Conservation (phyloP, 37 sponge, comb jelly and placozoan genomes). For the Amphimedon queenslandica region DNA sequence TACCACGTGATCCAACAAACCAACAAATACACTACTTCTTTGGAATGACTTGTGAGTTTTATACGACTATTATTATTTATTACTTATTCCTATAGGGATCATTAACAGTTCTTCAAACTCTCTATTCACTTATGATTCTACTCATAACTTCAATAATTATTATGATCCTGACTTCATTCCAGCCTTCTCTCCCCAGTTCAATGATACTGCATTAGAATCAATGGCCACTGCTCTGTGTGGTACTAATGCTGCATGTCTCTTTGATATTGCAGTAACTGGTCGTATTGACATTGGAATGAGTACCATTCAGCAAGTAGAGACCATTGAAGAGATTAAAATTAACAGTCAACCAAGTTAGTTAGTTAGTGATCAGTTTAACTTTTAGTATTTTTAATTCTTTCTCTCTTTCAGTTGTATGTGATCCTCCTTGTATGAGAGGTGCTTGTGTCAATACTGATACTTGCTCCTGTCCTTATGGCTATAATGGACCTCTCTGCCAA, state of each 20-base stretch:
- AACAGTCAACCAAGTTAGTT: not conserved
- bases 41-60: conserved; percentile 18
- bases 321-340: not conserved
- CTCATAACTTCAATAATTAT: not conserved
- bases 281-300: conserved; percentile 2
- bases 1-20: not conserved
- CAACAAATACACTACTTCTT: not conserved
- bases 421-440: conserved; percentile 37
- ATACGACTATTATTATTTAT: not conserved
- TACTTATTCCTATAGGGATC: conserved; percentile 9
- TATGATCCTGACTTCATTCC: conserved; percentile 18
- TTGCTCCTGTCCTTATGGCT: conserved; percentile 21
- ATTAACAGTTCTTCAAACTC: not conserved
- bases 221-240: conserved; percentile 2
- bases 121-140: conserved; percentile 6
- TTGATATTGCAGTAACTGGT: conserved; percentile 24
- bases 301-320: not conserved
- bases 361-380: not conserved
- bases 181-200: conserved; percentile 3
- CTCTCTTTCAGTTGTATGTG: conserved; percentile 21
- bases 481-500: conserved; percentile 12
- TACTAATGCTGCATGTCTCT: conserved; percentile 4
- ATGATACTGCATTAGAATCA: not conserved
- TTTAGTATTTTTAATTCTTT: not conserved
- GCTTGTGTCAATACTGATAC: conserved; percentile 29